Percentiles rank a stretch among this genome's conserved stretches.
These are phyloP conservation scores for Lamproptera curius DNA, from an alignment of 2,888 invertebrate species.

Conservation along the genomic window DNA sequence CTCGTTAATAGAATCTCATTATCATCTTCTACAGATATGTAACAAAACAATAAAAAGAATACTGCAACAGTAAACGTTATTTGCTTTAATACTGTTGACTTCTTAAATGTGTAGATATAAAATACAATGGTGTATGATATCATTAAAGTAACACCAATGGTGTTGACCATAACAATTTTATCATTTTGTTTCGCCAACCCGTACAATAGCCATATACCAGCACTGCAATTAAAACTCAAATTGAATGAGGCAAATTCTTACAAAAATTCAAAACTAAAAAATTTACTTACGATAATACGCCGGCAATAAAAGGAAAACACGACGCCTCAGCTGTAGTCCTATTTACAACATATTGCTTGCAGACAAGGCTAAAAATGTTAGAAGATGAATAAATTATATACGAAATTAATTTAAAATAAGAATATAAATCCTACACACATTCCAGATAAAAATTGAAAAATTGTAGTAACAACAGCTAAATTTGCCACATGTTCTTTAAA, in stretches of 20 bases:
- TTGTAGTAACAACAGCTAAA: slow-evolving; percentile 85
- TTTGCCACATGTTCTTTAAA: slow-evolving; percentile 45
- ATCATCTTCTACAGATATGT: slow-evolving; percentile 77
- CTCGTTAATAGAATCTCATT: slow-evolving; percentile 70
- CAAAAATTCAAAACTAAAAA: not conserved
- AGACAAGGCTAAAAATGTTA: slow-evolving; percentile 82
- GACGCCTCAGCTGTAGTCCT: slow-evolving; percentile 87
- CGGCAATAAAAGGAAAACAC: slow-evolving; percentile 86
- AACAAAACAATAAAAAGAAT: slow-evolving; percentile 76
- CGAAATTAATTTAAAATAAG: not conserved
- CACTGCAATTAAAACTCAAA: slow-evolving; percentile 70
- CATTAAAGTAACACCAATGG: slow-evolving; percentile 85
- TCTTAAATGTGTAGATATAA: slow-evolving; percentile 85
- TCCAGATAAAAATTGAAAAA: slow-evolving; percentile 91
- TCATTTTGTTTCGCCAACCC: slow-evolving; percentile 85
- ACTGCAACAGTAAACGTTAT: slow-evolving; percentile 71
- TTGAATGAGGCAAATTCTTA: slow-evolving; percentile 8
- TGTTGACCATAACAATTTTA: slow-evolving; percentile 86
- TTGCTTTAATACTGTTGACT: slow-evolving; percentile 81
- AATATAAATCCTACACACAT: slow-evolving; percentile 79
- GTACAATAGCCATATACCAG: slow-evolving; percentile 89
- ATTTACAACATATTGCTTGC: slow-evolving; percentile 85
- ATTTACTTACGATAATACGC: slow-evolving; percentile 85
- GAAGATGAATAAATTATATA: not conserved
- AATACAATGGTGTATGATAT: slow-evolving; percentile 83